A percentile compares a stretch with the other conserved stretches of the same genome.
Evolutionary conservation across 2,113 vertebrate species (phyloP).

Genomic region (Puntigrus tetrazona): DNA sequence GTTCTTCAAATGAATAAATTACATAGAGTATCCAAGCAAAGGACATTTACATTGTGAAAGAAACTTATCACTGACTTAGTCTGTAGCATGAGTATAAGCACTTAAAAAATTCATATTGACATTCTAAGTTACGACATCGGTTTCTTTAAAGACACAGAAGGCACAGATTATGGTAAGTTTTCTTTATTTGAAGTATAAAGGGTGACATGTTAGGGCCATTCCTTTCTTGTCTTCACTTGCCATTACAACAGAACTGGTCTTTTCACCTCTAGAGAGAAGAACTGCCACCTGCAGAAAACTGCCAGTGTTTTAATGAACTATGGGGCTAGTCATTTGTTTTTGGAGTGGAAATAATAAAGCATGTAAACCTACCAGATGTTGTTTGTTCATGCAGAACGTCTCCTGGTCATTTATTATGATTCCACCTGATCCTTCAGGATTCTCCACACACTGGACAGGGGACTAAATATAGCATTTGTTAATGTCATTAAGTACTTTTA

Average conservation of each 20-base stretch:
- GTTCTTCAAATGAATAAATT: no score
- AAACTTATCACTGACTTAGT: no score
- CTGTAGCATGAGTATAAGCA: no score
- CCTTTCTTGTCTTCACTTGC: neutral
- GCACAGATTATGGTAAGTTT: neutral
- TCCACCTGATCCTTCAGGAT: neutral
- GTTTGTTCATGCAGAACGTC: neutral
- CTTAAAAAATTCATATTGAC: neutral
- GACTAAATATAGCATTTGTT: neutral
- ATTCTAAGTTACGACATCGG: neutral
- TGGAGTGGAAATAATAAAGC: neutral
- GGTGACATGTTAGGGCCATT: neutral
- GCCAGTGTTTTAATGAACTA: neutral
- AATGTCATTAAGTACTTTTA: neutral
- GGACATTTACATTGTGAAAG: no score
- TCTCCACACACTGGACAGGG: constrained; percentile 14
- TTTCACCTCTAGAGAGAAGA: neutral
- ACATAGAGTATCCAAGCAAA: no score
- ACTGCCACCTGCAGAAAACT: neutral
- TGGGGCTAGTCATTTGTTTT: neutral
- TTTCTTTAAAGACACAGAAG: neutral
- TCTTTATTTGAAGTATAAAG: neutral
- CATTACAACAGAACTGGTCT: neutral
- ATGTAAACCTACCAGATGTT: neutral
- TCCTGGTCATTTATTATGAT: neutral